These are phyloP conservation scores for Eristalis intricaria DNA, from an alignment of 2,888 invertebrate genomes.

Conservation along the genomic window DNA sequence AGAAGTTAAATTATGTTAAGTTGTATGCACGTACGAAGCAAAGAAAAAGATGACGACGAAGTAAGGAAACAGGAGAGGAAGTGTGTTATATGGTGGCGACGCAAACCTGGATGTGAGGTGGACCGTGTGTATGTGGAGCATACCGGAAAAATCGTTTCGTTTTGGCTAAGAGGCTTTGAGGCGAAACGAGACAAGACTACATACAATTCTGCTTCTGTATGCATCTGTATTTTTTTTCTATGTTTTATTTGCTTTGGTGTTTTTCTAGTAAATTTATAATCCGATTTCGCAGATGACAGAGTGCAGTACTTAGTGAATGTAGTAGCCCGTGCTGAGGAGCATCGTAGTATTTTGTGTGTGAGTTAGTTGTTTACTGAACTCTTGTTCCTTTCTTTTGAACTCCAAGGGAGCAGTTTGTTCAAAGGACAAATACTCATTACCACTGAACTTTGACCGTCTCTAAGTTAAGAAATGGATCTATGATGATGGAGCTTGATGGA, in stretches of 20 bases:
- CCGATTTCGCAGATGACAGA: constrained; percentile 68
- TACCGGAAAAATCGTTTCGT: constrained; percentile 60
- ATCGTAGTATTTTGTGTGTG: not conserved
- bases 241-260: constrained; percentile 3
- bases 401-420: not conserved
- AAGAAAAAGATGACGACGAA: not conserved
- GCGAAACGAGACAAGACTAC: constrained; percentile 23
- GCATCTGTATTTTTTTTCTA: constrained; percentile 6
- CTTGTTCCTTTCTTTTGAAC: not conserved
- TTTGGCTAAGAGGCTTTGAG: constrained; percentile 63
- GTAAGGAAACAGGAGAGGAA: not conserved
- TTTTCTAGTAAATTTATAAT: constrained; percentile 52
- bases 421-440: not conserved
- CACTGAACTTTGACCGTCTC: not conserved
- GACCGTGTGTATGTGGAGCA: constrained; percentile 68
- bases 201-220: constrained; percentile 62
- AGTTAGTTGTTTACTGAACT: not conserved
- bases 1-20: constrained; percentile 71
- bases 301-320: not conserved
- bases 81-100: constrained; percentile 6
- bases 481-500: too few species aligned
- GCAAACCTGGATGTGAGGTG: constrained; percentile 64
- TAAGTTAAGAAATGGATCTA: too few species aligned
- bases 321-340: not conserved
- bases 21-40: constrained; percentile 34